phyloP scores from a whole-genome alignment of 2,797 vertebrate species.

The Tauraco hartlaubi region DNA sequence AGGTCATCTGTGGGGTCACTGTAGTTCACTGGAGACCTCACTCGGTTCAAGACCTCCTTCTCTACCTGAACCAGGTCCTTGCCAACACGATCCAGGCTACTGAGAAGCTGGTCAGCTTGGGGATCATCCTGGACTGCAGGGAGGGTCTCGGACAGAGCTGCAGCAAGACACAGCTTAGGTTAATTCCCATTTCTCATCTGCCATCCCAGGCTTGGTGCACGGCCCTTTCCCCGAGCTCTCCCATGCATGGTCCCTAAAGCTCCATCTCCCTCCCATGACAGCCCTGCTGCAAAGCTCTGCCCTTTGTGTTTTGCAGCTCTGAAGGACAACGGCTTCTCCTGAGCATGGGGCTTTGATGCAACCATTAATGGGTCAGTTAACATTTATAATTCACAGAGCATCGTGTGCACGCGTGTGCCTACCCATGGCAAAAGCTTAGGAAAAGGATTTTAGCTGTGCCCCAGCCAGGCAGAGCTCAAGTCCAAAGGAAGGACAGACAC shows the following conservation, averaged over 20 bases:
- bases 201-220: neutral
- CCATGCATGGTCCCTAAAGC: neutral
- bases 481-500: neutral
- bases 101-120: constrained; percentile 80
- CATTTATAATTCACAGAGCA: neutral
- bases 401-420: neutral
- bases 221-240: neutral
- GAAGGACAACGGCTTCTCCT: neutral
- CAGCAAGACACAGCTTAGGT: neutral
- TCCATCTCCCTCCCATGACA: neutral
- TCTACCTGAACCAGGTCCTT: constrained; percentile 83
- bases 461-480: neutral
- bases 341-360: neutral
- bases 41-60: constrained; percentile 81
- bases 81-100: constrained; percentile 84
- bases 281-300: neutral
- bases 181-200: neutral
- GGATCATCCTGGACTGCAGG: constrained; percentile 76
- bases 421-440: neutral
- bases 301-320: neutral
- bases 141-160: constrained; percentile 13
- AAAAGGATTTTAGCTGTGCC: neutral
- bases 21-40: constrained; percentile 87
- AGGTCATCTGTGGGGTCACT: constrained; percentile 85
- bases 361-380: neutral